Percentiles rank a stretch among this genome's conserved stretches.
phyloP scores from a whole-genome alignment of 2,797 vertebrate genomes.

The Darevskia nairensis region DNA sequence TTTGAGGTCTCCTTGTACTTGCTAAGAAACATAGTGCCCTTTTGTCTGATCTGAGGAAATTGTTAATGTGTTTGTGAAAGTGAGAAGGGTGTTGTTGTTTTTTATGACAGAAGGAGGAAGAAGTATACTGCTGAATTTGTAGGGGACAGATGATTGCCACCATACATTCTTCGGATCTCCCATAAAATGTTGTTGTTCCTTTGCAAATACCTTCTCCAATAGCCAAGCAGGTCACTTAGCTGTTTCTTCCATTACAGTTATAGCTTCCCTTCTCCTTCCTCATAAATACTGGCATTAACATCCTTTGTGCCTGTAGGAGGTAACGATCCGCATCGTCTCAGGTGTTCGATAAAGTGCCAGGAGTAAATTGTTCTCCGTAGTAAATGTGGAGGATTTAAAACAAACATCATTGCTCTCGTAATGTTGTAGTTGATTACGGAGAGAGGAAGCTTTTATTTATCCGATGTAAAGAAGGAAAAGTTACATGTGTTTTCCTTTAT shows the following conservation, averaged over 20 bases:
- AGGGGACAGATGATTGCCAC: background rate
- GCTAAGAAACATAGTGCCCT: no score
- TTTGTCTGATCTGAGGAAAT: no score
- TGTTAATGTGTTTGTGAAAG: no score
- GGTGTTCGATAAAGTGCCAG: constrained; percentile 36
- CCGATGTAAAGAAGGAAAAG: background rate
- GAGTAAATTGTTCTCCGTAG: constrained; percentile 18
- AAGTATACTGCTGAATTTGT: no score
- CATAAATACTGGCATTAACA: constrained; percentile 17
- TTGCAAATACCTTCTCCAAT: background rate
- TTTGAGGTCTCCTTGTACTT: no score
- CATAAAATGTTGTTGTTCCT: background rate
- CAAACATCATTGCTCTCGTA: constrained; percentile 30
- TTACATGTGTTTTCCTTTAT: background rate
- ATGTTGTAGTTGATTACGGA: constrained; percentile 42
- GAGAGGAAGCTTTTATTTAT: constrained; percentile 32
- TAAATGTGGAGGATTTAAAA: constrained; percentile 32
- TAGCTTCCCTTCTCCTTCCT: background rate
- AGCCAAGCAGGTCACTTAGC: background rate
- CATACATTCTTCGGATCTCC: constrained; percentile 8
- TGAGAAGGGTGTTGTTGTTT: no score
- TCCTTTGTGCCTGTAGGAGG: constrained; percentile 31
- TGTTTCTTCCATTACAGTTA: background rate
- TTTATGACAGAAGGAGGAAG: no score
- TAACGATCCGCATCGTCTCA: constrained; percentile 42